Evolutionary conservation across 2,113 vertebrate genomes (phyloP).

Genomic region (Empidonax traillii): DNA sequence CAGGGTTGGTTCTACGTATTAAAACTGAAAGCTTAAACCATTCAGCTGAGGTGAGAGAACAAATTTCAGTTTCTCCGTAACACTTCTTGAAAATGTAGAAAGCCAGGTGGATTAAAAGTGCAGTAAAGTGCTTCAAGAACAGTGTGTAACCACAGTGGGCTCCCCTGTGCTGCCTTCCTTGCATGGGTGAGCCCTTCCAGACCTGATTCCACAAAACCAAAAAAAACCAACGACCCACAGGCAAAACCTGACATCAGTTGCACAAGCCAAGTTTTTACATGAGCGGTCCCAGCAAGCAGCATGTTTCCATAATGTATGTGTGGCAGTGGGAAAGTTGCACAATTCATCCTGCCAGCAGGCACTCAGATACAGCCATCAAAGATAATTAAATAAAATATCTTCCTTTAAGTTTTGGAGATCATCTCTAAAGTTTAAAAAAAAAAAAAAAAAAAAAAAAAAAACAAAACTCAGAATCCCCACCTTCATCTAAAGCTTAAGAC

Average conservation of each 20-base stretch:
- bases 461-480: background rate
- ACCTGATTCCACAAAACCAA: background rate
- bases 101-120: background rate
- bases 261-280: background rate
- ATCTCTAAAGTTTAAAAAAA: background rate
- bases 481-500: background rate
- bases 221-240: background rate
- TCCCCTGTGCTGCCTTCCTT: background rate
- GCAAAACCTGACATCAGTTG: background rate
- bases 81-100: background rate
- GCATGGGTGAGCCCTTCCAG: background rate
- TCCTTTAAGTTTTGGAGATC: background rate
- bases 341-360: background rate
- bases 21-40: background rate
- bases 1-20: background rate
- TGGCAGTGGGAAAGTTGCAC: background rate
- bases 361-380: background rate
- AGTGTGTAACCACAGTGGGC: accelerated
- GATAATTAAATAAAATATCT: background rate
- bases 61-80: background rate
- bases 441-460: background rate
- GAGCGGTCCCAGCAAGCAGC: background rate
- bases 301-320: background rate
- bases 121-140: background rate
- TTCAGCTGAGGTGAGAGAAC: background rate